Evolutionary conservation across 2,888 invertebrate genomes (phyloP).

Genomic region (Diploptera punctata): DNA sequence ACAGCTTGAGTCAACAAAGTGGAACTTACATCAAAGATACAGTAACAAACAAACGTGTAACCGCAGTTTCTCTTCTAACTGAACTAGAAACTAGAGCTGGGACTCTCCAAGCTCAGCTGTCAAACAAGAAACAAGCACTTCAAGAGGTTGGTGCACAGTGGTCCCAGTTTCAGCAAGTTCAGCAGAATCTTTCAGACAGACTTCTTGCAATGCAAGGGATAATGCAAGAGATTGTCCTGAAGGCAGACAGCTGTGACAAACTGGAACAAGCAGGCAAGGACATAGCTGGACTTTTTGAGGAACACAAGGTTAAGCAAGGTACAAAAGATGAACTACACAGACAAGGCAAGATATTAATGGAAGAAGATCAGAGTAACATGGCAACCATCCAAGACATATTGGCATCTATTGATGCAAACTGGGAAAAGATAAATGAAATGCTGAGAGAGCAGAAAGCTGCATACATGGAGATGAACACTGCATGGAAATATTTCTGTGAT

Average conservation of each 20-base stretch:
- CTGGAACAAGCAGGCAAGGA: constrained; percentile 58
- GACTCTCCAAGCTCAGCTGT: constrained; percentile 69
- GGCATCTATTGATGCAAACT: constrained; percentile 77
- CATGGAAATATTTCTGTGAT: constrained; percentile 77
- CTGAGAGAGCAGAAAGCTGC: constrained; percentile 77
- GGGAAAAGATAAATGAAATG: constrained; percentile 78
- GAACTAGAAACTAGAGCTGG: constrained; percentile 76
- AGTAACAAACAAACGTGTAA: constrained; percentile 68
- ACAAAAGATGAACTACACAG: constrained; percentile 76
- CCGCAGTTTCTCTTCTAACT: constrained; percentile 68
- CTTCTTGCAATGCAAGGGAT: constrained; percentile 65
- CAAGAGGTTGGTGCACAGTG: constrained; percentile 73
- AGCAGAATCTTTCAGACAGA: constrained; percentile 71
- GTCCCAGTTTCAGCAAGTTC: constrained; percentile 77
- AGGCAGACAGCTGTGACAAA: constrained; percentile 58
- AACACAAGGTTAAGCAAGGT: constrained; percentile 54
- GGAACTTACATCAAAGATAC: constrained; percentile 74
- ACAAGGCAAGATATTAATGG: constrained; percentile 79
- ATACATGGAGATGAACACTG: constrained; percentile 73
- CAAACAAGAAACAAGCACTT: constrained; percentile 69
- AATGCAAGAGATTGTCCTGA: constrained; percentile 63
- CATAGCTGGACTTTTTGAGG: constrained; percentile 60
- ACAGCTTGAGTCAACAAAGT: constrained; percentile 52
- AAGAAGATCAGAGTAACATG: constrained; percentile 81
- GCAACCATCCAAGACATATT: constrained; percentile 81